phyloP scores from a whole-genome alignment of 2,797 vertebrate genomes.

The Squalus acanthias region DNA sequence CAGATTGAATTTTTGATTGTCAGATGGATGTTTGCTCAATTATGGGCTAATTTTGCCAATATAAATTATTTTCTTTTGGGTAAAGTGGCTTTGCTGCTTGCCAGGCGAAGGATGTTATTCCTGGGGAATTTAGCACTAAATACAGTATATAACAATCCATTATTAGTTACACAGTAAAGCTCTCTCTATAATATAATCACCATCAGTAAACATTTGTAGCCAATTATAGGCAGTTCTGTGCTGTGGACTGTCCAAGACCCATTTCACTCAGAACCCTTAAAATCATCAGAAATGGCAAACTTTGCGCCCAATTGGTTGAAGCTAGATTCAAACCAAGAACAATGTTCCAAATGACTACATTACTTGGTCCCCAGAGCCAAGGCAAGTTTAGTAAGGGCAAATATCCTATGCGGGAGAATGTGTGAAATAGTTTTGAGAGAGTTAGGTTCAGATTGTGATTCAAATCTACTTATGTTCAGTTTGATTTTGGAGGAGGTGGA shows the following conservation, averaged over 20 bases:
- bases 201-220: background rate
- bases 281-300: background rate
- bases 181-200: background rate
- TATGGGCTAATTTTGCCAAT: background rate
- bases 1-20: background rate
- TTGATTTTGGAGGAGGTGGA: background rate
- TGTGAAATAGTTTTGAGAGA: background rate
- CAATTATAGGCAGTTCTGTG: background rate
- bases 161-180: background rate
- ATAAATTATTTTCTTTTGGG: background rate
- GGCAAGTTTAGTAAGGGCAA: background rate
- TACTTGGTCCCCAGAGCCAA: background rate
- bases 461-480: background rate
- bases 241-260: background rate
- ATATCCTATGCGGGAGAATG: background rate
- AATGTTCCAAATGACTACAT: background rate
- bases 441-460: background rate
- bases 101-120: background rate
- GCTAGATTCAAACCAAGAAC: background rate
- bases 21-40: background rate
- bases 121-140: background rate
- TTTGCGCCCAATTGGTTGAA: background rate
- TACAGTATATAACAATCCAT: background rate
- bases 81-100: background rate
- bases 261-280: background rate